phyloP scores from a whole-genome alignment of 2,797 vertebrate species.

The Falco naumanni region DNA sequence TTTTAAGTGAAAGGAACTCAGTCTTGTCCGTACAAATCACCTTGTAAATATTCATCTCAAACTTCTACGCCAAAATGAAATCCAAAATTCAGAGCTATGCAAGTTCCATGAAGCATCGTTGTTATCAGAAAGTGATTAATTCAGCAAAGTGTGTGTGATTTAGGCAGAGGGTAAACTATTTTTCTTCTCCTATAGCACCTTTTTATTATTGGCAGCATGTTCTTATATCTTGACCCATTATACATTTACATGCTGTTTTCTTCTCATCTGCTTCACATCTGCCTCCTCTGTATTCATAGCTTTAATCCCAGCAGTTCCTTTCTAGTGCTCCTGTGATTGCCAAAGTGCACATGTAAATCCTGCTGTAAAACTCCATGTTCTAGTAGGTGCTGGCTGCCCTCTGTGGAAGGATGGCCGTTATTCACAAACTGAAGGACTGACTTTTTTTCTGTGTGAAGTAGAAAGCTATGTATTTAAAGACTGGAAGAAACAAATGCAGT shows the following conservation, averaged over 20 bases:
- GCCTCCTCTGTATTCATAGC: conserved; percentile 5
- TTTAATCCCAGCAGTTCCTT: background rate
- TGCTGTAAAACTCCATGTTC: background rate
- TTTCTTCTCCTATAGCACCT: conserved; percentile 25
- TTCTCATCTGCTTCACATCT: background rate
- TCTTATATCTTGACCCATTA: conserved; percentile 9
- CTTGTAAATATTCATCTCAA: conserved; percentile 10
- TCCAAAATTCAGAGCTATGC: background rate
- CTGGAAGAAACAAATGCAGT: background rate
- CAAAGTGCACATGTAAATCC: background rate
- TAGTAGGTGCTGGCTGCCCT: background rate
- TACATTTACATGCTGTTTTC: conserved; percentile 35
- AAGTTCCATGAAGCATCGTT: background rate
- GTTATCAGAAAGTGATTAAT: background rate
- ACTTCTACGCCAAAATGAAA: background rate
- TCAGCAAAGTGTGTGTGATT: background rate
- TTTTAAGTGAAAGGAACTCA: background rate
- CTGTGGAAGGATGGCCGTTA: background rate
- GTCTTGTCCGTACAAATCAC: background rate
- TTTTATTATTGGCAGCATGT: conserved; percentile 21
- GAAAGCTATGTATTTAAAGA: background rate
- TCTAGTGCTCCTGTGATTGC: background rate
- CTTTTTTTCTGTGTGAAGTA: background rate
- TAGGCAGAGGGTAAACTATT: conserved; percentile 34
- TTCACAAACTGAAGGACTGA: background rate